Evolutionary conservation across 2,797 vertebrate genomes (phyloP).

Genomic region (Enteromius treurensis): DNA sequence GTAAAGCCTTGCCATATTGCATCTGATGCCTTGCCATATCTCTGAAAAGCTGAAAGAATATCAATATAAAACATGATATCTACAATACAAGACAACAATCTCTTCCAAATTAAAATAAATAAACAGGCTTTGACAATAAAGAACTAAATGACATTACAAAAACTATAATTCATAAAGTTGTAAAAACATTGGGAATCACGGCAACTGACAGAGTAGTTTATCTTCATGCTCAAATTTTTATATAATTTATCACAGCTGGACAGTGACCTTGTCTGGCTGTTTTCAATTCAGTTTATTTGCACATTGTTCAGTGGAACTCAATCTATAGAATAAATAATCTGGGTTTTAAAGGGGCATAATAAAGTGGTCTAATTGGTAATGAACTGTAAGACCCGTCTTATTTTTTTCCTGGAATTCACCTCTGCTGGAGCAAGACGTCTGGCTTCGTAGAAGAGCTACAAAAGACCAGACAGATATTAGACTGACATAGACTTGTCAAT

Average conservation of each 20-base stretch:
- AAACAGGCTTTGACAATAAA: neutral
- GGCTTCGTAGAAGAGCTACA: neutral
- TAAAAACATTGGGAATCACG: conserved; percentile 39
- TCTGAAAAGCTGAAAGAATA: neutral
- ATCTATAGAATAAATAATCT: conserved; percentile 43
- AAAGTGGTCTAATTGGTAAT: conserved; percentile 36
- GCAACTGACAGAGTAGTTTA: conserved; percentile 53
- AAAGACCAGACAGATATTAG: conserved; percentile 4
- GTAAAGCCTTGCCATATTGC: neutral
- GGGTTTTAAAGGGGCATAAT: conserved; percentile 39
- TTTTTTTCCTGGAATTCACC: conserved; percentile 45
- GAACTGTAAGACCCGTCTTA: conserved; percentile 15
- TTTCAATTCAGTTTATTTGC: conserved; percentile 49
- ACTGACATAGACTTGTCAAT: neutral
- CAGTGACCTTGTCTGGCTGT: conserved; percentile 38
- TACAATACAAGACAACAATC: neutral
- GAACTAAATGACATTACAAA: conserved; percentile 16
- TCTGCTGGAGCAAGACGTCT: conserved; percentile 19
- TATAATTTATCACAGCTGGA: conserved; percentile 59
- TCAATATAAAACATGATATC: neutral
- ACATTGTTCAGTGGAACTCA: conserved; percentile 29
- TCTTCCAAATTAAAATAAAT: neutral
- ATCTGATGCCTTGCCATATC: neutral
- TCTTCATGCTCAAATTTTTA: conserved; percentile 51
- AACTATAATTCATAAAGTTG: conserved; percentile 39